These are phyloP conservation scores for Oreochromis tanganicae DNA, from an alignment of 2,113 vertebrate species.

Conservation along the genomic window DNA sequence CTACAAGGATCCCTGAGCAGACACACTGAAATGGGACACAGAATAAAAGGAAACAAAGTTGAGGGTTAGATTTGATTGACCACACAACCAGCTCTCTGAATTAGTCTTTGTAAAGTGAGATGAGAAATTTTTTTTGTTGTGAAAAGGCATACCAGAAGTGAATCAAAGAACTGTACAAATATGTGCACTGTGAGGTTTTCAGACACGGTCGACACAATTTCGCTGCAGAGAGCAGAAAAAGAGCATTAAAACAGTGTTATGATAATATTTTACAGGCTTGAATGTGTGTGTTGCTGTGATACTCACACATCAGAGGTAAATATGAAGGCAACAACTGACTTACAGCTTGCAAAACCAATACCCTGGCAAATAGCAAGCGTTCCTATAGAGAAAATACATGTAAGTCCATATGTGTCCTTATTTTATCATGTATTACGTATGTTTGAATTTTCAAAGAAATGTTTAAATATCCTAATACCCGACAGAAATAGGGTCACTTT, in stretches of 20 bases:
- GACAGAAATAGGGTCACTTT: slow-evolving; percentile 73
- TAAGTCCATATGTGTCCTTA: not conserved
- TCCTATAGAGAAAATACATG: slow-evolving; percentile 54
- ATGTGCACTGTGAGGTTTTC: slow-evolving; percentile 44
- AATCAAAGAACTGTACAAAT: slow-evolving; percentile 71
- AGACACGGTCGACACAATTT: slow-evolving; percentile 61
- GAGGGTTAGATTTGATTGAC: not conserved
- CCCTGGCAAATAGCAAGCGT: slow-evolving; percentile 71
- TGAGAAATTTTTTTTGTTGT: not conserved
- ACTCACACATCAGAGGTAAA: slow-evolving; percentile 84
- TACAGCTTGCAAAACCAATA: slow-evolving; percentile 56
- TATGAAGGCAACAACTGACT: slow-evolving; percentile 73
- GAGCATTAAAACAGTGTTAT: not conserved
- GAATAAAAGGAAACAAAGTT: not conserved
- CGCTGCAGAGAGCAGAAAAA: slow-evolving; percentile 38
- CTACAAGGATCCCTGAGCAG: slow-evolving; percentile 77
- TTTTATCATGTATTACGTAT: not conserved
- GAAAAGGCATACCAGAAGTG: slow-evolving; percentile 58
- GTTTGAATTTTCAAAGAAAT: not conserved
- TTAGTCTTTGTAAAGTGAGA: not conserved
- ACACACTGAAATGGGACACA: slow-evolving; percentile 69
- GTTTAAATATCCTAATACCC: slow-evolving; percentile 54
- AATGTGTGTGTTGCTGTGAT: not conserved
- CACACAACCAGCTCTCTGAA: not conserved
- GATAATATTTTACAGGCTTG: not conserved